phyloP scores from a whole-genome alignment of 2,888 invertebrate genomes.

The Hyppa rectilinea region DNA sequence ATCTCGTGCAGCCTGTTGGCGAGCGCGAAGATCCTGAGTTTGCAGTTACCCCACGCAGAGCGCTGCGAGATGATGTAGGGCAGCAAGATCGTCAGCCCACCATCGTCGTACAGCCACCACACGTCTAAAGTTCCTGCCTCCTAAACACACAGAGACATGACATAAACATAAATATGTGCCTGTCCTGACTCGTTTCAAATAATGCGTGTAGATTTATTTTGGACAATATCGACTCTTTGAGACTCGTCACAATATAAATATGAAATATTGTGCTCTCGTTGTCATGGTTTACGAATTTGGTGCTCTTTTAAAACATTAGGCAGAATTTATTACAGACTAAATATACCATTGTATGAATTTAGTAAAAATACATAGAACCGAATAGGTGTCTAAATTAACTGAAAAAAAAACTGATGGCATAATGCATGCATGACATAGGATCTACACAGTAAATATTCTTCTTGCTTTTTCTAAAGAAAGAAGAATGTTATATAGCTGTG shows the following conservation, averaged over 20 bases:
- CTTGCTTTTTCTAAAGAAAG: too few relatives aligned
- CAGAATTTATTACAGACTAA: not conserved
- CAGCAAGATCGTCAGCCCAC: constrained; percentile 95
- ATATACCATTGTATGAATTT: not conserved
- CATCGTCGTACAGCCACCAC: constrained; percentile 99
- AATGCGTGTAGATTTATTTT: not conserved
- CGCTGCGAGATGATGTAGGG: constrained; percentile 96
- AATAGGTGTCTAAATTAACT: not conserved
- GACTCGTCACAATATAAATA: too few relatives aligned
- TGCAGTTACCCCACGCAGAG: constrained; percentile 94
- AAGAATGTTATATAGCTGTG: too few relatives aligned
- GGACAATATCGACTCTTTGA: not conserved
- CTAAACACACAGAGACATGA: constrained; percentile 78
- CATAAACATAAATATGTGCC: not conserved
- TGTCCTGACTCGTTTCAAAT: not conserved
- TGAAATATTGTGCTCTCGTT: too few relatives aligned
- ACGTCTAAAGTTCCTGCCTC: constrained; percentile 96
- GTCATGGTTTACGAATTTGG: not conserved
- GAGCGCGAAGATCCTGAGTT: constrained; percentile 95
- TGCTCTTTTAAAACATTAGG: not conserved
- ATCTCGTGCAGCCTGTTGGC: constrained; percentile 94
- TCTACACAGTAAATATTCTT: not conserved
- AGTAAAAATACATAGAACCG: not conserved
- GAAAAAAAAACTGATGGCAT: not conserved
- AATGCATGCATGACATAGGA: too few relatives aligned